Percentiles rank a stretch among this genome's conserved stretches.
Evolutionary conservation across 1,140 invertebrate species (phyloP).

Genomic region (Anadara kagoshimensis): DNA sequence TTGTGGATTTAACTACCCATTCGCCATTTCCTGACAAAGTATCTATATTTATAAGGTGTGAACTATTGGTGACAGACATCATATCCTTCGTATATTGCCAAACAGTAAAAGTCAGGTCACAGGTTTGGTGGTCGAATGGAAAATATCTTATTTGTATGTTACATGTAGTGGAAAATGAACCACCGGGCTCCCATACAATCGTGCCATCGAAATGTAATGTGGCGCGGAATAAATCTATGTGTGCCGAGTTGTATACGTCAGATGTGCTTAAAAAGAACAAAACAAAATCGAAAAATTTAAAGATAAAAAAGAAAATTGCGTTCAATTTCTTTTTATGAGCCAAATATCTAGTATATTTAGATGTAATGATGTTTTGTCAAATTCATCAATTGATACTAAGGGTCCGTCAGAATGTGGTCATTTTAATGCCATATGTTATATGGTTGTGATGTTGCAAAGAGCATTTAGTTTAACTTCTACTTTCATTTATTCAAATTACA

Average conservation of each 20-base stretch:
- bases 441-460: too few relatives aligned
- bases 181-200: conserved; percentile 95
- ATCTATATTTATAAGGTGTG: conserved; percentile 5
- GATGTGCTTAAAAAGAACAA: conserved; percentile 6
- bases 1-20: conserved; percentile 18
- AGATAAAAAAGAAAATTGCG: too few relatives aligned
- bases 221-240: not conserved
- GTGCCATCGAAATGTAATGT: conserved; percentile 87
- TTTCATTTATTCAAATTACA: too few relatives aligned
- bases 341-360: too few relatives aligned
- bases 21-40: conserved; percentile 23
- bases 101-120: conserved; percentile 34
- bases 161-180: conserved; percentile 97
- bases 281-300: too few relatives aligned
- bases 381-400: too few relatives aligned
- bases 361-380: too few relatives aligned
- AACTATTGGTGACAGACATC: not conserved
- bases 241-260: not conserved
- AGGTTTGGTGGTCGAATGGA: conserved; percentile 48
- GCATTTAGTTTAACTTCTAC: too few relatives aligned
- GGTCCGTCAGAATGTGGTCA: too few relatives aligned
- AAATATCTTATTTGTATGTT: conserved; percentile 75
- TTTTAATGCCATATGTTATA: too few relatives aligned
- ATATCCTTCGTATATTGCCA: conserved; percentile 25
- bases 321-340: too few relatives aligned